Base-by-base conservation (phyloP, 2,113 vertebrate species). In the Hemiprocne comata region DNA sequence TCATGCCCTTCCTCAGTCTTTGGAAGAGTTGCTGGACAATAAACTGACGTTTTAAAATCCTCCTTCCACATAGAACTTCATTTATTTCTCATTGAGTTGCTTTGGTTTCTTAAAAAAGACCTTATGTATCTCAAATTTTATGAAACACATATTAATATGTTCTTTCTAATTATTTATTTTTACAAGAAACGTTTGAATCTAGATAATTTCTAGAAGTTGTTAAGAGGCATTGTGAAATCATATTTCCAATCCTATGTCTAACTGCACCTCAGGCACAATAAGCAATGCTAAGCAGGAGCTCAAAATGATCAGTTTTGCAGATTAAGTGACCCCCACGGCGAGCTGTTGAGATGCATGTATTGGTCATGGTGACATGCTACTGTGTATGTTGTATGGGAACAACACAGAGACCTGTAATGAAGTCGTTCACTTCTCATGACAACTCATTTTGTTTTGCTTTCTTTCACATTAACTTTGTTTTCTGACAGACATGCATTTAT, bases 121-220 rank as follows among this genome's bases (percentile, higher is more conserved):
- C 6, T 67, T 31, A 21, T 0, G 4, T 36, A 67, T 40, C 21
- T n/a, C 2, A 0, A 23, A 26, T 38, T 17, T 55, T 25, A 24
- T 13, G n/a, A 31, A 51, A 57, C 3, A 55, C 11, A 51, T 4
- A 29, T 16, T 11, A 44, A 23, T 10, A 29, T 2, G 5, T 13
- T 65, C 17, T 50, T 54, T 60, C 66, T 25, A 28, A 11, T 53
- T 33, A 48, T 20, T 72, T 51, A 38, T 46, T 67, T 85, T 36
- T 64, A 36, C 16, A 57, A 25, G 11, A 0, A 17, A 40, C 40
- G 11, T 25, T 25, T 65, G n/a, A 73, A 70, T 29, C 34, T 64
- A 34, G 10, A 26, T 64, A 11, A 51, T 14, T 9, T 18, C 50
- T 69, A 25, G 3, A 58, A 64, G 25, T 6, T 54, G 6, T 38